Conservation (phyloP, 2,797 vertebrate species). For the Acanthopagrus latus region DNA sequence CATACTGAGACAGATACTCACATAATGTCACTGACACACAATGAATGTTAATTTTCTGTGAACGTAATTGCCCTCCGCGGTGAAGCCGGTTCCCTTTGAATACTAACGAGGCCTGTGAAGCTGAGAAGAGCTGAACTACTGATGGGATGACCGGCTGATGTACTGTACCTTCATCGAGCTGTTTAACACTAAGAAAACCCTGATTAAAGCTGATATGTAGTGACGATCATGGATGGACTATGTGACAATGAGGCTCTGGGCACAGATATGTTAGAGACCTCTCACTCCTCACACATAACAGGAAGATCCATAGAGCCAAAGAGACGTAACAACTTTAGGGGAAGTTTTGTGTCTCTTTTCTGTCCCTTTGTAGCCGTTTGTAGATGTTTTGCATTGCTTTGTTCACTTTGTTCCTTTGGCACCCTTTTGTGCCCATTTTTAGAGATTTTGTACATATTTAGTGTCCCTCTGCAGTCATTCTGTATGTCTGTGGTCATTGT, state of each 20-base stretch:
- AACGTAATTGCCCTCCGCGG: constrained; percentile 66
- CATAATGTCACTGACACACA: constrained; percentile 75
- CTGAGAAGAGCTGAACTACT: constrained; percentile 5
- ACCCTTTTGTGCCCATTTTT: background rate
- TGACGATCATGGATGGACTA: constrained; percentile 22
- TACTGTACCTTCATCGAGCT: constrained; percentile 29
- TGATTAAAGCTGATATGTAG: constrained; percentile 20
- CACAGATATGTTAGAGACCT: background rate
- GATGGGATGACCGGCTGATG: constrained; percentile 38
- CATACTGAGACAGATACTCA: constrained; percentile 72
- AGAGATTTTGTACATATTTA: fast-evolving
- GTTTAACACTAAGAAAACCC: constrained; percentile 4
- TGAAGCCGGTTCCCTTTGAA: constrained; percentile 62
- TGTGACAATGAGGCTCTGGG: constrained; percentile 5
- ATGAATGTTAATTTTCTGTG: constrained; percentile 79
- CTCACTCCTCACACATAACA: background rate
- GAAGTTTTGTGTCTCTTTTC: background rate
- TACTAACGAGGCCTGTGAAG: constrained; percentile 62
- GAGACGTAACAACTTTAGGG: background rate
- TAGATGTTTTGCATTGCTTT: background rate
- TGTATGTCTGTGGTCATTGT: background rate
- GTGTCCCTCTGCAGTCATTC: fast-evolving
- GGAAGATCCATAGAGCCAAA: background rate
- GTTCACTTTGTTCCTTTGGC: background rate
- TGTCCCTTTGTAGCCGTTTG: background rate